Base-by-base conservation (phyloP, 2,888 invertebrate species). In the Xestia c-nigrum region DNA sequence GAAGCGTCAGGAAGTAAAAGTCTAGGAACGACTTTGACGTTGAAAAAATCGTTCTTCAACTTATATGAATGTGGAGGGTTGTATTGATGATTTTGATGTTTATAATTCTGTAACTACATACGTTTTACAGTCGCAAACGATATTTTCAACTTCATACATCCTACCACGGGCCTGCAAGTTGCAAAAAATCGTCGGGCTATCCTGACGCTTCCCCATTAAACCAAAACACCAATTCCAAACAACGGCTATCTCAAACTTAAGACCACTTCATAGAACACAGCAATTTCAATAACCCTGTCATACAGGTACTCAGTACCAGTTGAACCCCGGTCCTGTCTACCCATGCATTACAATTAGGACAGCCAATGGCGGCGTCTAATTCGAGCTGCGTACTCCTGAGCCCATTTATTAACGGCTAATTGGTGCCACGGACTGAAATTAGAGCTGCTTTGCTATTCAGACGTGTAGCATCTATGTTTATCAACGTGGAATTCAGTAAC, bases 371-470 rank as follows among this genome's bases (percentile, higher is more conserved):
- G 63, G 55, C 61, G 64, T 67, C 87, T 90, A 89, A 90, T 91
- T 90, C 74, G 76, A 81, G 86, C 86, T 74, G 64, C 43, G 77
- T 72, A 84, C 85, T 84, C 83, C 84, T 83, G 86, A 86, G 84
- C 80, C 92, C 91, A 92, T 93, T 93, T 92, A 93, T 91, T 93
- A 92, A 86, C 76, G 87, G 76, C 84, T 93, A 94, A 94, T 94
- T 94, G 92, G 89, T 87, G 85, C 85, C 90, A 90, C 89, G 80
- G 87, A 86, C 88, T 87, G 84, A 87, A 92, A 93, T 93, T 92
- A 92, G 91, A 85, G 55, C 84, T 86, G 88, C 87, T 91, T 89
- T 89, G 90, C 84, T 89, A 90, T 91, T 88, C 87, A 89, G 81
- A 71, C 73, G 65, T 64, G 75, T 76, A 67, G 43, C 31, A 65